Base-by-base conservation (phyloP, 2,888 invertebrate genomes). In the Hemithea aestivaria region DNA sequence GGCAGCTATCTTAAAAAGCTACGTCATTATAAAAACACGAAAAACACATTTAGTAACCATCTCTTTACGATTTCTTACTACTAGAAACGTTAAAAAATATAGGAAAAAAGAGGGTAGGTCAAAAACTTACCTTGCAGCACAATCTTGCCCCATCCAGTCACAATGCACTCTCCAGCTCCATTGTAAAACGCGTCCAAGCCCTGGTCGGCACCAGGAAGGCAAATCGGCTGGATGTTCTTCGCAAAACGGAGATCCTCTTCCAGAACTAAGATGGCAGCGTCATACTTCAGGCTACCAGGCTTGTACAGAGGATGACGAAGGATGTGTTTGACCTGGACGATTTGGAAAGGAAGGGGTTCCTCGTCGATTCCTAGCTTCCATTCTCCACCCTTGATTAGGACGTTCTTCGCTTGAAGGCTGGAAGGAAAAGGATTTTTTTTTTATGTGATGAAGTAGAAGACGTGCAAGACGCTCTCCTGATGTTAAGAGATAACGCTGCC, bases 71-170 rank as follows among this genome's bases (percentile, higher is more conserved):
- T n/a, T n/a, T n/a, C n/a, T n/a, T n/a, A n/a, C n/a, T n/a, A n/a
- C n/a, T n/a, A n/a, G n/a, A n/a, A n/a, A n/a, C n/a, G n/a, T n/a
- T n/a, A n/a, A n/a, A n/a, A n/a, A n/a, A n/a, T n/a, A n/a, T n/a
- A 28, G 8, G 8, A 9, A 9, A 28, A 9, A 20, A 28, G 2
- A 4, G 27, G 2, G 16, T 4, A 16, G 27, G 27, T 29, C 12
- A 25, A 22, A 10, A 0, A 66, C 89, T 89, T 81, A 95, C 95
- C 90, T 90, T 92, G 91, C 31, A 95, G 68, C 3, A 93, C 91
- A 49, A 89, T 88, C 69, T 95, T 94, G 52, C 95, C 95, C 94
- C 95, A 96, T 30, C 95, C 95, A 33, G 94, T 94, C 0, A 92
- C 91, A 4, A 94, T 90, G 51, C 95, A 95, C 32, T 90, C 90